phyloP scores from a whole-genome alignment of 2,888 invertebrate genomes.

The Chrysomela aeneicollis region DNA sequence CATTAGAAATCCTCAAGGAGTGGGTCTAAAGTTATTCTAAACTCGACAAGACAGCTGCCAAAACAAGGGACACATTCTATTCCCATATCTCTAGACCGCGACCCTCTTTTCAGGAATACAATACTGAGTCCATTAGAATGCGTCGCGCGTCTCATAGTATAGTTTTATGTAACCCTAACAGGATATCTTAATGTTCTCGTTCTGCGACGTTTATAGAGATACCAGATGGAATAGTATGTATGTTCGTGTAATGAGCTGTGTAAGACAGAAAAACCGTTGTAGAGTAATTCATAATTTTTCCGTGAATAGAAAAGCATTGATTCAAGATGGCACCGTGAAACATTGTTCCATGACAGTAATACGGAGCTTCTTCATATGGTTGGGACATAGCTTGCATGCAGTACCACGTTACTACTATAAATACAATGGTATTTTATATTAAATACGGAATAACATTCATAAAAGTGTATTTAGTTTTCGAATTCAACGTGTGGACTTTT shows the following conservation, averaged over 20 bases:
- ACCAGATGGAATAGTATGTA: background rate
- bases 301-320: too few species aligned
- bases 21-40: background rate
- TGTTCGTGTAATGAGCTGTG: background rate
- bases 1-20: background rate
- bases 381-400: too few species aligned
- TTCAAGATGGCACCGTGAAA: too few species aligned
- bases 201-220: slow-evolving; percentile 6
- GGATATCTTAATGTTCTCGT: slow-evolving; percentile 32
- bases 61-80: background rate
- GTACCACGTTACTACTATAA: too few species aligned
- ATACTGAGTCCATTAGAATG: background rate
- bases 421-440: too few species aligned
- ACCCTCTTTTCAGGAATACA: background rate
- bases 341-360: too few species aligned
- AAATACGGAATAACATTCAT: too few species aligned
- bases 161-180: slow-evolving; percentile 23
- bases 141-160: background rate
- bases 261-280: background rate
- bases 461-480: too few species aligned
- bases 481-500: too few species aligned
- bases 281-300: background rate
- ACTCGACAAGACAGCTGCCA: background rate
- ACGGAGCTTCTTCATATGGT: too few species aligned
- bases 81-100: background rate